These are phyloP conservation scores for Excalfactoria chinensis DNA, from an alignment of 2,113 vertebrate genomes.

Conservation along the genomic window DNA sequence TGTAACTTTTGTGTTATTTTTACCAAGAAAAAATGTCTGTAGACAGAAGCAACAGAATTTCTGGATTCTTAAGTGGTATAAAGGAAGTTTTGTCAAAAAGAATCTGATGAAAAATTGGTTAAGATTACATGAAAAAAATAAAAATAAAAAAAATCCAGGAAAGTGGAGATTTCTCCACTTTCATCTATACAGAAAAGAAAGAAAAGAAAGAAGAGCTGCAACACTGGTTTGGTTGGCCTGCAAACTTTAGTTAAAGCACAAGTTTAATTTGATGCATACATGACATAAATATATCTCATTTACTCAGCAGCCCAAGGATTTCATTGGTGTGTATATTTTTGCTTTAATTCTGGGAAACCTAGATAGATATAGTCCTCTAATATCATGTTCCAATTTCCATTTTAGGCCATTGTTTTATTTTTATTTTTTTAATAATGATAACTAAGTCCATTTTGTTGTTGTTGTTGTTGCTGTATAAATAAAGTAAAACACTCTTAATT, in stretches of 20 bases:
- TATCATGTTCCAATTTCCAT: neutral
- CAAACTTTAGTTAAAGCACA: neutral
- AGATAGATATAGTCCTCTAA: neutral
- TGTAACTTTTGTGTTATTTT: neutral
- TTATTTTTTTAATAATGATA: neutral
- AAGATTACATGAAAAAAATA: neutral
- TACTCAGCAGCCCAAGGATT: neutral
- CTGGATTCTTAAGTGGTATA: neutral
- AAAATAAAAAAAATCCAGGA: neutral
- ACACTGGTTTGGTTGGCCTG: neutral
- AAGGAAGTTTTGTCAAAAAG: neutral
- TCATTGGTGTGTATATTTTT: neutral
- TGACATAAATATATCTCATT: neutral
- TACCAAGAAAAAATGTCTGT: neutral
- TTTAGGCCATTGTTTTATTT: neutral
- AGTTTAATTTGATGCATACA: accelerated
- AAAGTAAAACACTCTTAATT: too few species aligned
- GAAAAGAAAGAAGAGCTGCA: neutral
- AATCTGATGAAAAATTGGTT: neutral
- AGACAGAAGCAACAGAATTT: neutral
- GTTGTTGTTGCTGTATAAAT: too few species aligned
- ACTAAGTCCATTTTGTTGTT: too few species aligned
- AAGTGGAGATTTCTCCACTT: neutral
- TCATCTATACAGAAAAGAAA: neutral
- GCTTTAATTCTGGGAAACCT: neutral